Evolutionary conservation across 2,113 vertebrate genomes (phyloP).

Genomic region (Scolopax mira): DNA sequence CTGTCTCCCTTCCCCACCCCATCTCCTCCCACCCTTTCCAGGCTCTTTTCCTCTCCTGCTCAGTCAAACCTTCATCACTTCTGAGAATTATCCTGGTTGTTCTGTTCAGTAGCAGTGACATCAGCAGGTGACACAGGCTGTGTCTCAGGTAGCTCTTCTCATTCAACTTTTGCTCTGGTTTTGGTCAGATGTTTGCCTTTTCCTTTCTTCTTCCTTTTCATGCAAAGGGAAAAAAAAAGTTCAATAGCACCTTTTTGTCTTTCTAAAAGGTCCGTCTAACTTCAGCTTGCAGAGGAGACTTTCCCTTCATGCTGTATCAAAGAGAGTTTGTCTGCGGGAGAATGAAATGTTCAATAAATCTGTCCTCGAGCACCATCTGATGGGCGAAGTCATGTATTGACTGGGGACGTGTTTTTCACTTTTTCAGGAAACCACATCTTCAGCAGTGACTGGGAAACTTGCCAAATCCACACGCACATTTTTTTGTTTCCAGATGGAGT

Average conservation of each 20-base stretch:
- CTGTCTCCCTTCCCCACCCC: neutral
- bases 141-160: neutral
- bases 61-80: neutral
- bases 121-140: neutral
- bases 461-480: neutral
- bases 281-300: neutral
- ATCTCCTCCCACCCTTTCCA: neutral
- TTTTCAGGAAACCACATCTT: neutral
- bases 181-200: neutral
- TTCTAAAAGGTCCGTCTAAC: neutral
- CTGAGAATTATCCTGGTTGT: neutral
- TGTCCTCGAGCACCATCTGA: constrained; percentile 67
- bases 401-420: neutral
- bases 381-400: constrained; percentile 43
- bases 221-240: neutral
- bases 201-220: neutral
- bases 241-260: neutral
- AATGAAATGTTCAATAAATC: neutral
- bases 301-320: neutral
- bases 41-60: neutral
- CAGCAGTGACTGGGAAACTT: neutral
- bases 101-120: neutral
- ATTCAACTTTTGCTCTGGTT: neutral
- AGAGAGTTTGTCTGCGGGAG: neutral
- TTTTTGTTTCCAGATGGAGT: neutral